phyloP scores from a whole-genome alignment of 2,113 vertebrate genomes.

The Sialia sialis region DNA sequence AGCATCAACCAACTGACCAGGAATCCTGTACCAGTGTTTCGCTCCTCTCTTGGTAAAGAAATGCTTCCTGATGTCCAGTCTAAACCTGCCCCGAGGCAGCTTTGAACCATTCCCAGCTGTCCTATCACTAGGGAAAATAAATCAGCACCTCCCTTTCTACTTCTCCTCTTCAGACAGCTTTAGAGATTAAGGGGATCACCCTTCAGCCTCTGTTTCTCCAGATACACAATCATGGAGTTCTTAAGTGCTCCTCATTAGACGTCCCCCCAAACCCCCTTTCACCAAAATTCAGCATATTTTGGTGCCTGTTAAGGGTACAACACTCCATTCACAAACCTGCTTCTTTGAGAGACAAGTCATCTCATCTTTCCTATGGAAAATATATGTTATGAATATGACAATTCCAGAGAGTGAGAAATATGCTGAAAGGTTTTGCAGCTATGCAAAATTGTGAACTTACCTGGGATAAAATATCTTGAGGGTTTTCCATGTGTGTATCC shows the following conservation, averaged over 20 bases:
- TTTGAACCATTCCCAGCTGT: background rate
- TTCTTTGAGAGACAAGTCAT: background rate
- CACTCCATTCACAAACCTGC: background rate
- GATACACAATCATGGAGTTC: background rate
- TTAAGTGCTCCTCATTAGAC: background rate
- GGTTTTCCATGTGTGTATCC: background rate
- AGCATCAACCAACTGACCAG: accelerated
- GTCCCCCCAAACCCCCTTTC: background rate
- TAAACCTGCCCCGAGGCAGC: background rate
- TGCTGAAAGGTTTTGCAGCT: background rate
- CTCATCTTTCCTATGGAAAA: background rate
- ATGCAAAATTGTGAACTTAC: background rate
- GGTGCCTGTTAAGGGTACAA: background rate
- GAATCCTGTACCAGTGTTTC: background rate
- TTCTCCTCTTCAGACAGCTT: background rate
- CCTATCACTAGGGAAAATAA: background rate
- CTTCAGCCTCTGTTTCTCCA: background rate
- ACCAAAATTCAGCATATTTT: background rate
- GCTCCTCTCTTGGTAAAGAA: background rate
- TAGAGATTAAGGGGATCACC: background rate
- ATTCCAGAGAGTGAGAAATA: background rate
- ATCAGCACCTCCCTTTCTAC: background rate
- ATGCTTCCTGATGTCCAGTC: background rate
- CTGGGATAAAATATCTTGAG: background rate
- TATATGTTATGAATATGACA: background rate